Evolutionary conservation across 1,140 invertebrate genomes (phyloP), one percentile per base, ranked within the genome.

Genomic region (Bombus superbus): DNA sequence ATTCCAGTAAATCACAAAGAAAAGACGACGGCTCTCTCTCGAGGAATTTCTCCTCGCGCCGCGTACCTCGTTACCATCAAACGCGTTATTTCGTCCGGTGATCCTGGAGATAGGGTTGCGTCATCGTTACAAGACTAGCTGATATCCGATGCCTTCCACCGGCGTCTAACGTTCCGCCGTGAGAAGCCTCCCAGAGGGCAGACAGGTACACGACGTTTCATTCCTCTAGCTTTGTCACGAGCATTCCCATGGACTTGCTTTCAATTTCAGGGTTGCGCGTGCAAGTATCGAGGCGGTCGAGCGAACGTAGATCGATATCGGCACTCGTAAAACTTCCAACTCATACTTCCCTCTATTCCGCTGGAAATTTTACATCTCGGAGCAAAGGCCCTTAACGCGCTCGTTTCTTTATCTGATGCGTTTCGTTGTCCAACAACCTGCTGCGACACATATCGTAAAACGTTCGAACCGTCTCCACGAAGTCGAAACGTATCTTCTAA

Each of bases 101-200:
- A 89, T 89, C 69, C 62, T 59, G 44, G 75, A 83, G 88, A 89
- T 89, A 89, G 57, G 5, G 74, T 88, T 86, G 85, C 88, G 80
- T 84, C 87, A 89, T 89, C 83, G 87, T 86, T 76, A 53, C 47
- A 53, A 53, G 47, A 80, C 88, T 83, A 59, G 57, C 38, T 83
- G 87, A 86, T 89, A 89, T 89, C 88, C 22, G 47, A 53, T 53
- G 47, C 22, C 47, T 53, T 53, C 18, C 47, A 53, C 71, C 68
- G 77, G 42, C 74, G 59, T 35, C 75, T 78, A 69, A 18, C 47
- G 47, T 22, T 53, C 18, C 47, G 47, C 35, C 42, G 78, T 69
- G 88, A 79, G 77, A 86, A 85, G 62, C 81, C 69, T 86, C 73
- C 62, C 64, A 25, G 11, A 35, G 57, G 18, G 13, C 32, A 76